Conservation (phyloP, 2,113 vertebrate species). For the Carettochelys insculpta region DNA sequence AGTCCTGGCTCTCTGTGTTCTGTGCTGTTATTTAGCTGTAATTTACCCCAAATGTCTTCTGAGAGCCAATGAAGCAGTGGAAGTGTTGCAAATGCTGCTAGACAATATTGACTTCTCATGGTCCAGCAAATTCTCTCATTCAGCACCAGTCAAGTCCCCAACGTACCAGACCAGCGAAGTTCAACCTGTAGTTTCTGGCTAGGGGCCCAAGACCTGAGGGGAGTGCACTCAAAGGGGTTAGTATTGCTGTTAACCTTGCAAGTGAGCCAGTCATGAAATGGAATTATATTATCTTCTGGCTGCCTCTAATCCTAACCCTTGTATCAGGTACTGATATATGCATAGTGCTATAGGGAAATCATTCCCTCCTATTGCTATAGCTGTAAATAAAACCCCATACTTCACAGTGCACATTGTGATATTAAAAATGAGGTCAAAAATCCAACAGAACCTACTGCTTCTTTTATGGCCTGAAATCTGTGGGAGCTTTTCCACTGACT, state of each 20-base stretch:
- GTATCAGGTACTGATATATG: not conserved
- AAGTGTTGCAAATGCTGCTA: no score
- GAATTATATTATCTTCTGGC: not conserved
- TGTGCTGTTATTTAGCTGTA: no score
- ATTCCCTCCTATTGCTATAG: slow-evolving; percentile 28
- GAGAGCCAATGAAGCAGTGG: no score
- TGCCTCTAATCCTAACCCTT: not conserved
- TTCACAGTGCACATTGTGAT: slow-evolving; percentile 26
- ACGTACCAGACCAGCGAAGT: no score
- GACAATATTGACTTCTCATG: no score
- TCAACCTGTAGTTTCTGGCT: no score
- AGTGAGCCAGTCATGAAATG: not conserved
- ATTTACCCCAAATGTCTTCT: no score
- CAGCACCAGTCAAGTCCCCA: no score
- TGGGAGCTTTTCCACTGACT: slow-evolving; percentile 39
- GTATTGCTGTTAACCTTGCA: not conserved
- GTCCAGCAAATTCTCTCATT: no score
- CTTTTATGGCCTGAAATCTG: slow-evolving; percentile 55
- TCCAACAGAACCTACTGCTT: slow-evolving; percentile 56
- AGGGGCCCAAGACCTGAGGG: not conserved
- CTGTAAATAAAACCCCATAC: not conserved
- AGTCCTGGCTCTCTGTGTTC: no score
- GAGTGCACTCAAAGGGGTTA: not conserved
- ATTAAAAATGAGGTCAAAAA: slow-evolving; percentile 53
- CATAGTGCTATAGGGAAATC: not conserved